phyloP scores from a whole-genome alignment of 1,140 invertebrate species.

The Oncopodura yosiiana region DNA sequence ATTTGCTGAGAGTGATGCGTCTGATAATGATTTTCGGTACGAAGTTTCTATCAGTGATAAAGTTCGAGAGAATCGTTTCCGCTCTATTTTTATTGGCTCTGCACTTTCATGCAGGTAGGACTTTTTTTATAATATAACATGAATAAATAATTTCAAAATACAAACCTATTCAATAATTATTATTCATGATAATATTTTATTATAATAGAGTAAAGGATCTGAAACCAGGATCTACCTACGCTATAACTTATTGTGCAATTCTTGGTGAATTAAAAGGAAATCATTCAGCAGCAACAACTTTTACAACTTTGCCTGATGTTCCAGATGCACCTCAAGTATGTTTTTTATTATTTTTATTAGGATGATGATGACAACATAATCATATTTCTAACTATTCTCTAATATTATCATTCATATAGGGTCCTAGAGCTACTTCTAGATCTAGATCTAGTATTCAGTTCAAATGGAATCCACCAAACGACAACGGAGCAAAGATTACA shows the following conservation, averaged over 20 bases:
- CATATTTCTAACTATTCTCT: neutral
- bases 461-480: constrained; percentile 56
- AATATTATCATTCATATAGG: too few relatives aligned
- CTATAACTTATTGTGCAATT: constrained; percentile 53
- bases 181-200: constrained; percentile 5
- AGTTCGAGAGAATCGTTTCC: constrained; percentile 62
- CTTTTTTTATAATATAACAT: constrained; percentile 1
- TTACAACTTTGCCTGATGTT: constrained; percentile 56
- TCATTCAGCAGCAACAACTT: constrained; percentile 46
- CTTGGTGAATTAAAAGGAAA: constrained; percentile 42
- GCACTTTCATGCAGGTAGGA: constrained; percentile 54
- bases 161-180: neutral
- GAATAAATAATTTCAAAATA: neutral
- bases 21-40: constrained; percentile 57
- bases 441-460: constrained; percentile 49
- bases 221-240: constrained; percentile 68
- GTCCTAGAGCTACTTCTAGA: constrained; percentile 49
- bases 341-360: constrained; percentile 25
- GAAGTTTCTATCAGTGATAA: constrained; percentile 67
- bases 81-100: constrained; percentile 62
- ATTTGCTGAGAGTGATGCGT: constrained; percentile 38
- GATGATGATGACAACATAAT: too few relatives aligned
- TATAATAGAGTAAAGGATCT: constrained; percentile 59
- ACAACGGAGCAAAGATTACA: constrained; percentile 67
- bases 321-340: constrained; percentile 52